Conservation (phyloP, 2,888 invertebrate genomes). For the Sinohyriopsis cumingii region DNA sequence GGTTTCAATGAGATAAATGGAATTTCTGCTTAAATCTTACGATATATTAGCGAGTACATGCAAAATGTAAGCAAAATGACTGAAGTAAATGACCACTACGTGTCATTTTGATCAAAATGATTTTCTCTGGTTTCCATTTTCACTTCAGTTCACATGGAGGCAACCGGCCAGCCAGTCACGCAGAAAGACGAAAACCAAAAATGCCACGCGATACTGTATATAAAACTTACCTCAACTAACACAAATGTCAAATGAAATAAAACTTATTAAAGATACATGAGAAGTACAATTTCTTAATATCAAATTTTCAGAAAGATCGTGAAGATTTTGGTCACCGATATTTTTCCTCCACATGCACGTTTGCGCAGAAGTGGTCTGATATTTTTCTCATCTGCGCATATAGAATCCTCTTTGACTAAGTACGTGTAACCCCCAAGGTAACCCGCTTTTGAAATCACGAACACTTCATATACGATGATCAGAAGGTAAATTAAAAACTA, state of each 20-base stretch:
- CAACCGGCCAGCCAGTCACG: conserved; percentile 1
- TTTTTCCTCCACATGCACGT: conserved; percentile 55
- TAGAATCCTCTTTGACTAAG: neutral
- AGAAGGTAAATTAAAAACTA: no score
- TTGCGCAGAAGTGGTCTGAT: conserved; percentile 48
- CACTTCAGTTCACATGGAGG: conserved; percentile 1
- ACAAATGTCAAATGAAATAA: conserved; percentile 1
- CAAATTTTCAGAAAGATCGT: conserved; percentile 11
- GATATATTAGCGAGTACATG: no score
- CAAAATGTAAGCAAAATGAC: no score
- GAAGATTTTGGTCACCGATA: conserved; percentile 19
- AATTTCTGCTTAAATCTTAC: no score
- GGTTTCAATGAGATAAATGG: no score
- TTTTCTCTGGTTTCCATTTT: conserved; percentile 7
- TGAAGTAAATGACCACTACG: no score
- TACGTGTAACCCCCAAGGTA: no score
- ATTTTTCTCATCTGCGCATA: conserved; percentile 31
- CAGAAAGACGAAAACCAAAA: neutral
- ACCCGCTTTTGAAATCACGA: no score
- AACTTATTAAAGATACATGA: conserved; percentile 33
- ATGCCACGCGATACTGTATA: conserved; percentile 2
- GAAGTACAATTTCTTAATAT: conserved; percentile 17
- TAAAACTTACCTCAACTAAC: conserved; percentile 13
- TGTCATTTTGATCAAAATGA: neutral
- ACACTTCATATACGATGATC: no score